Conservation (phyloP, 2,113 vertebrate species). For the Panthera uncia region DNA sequence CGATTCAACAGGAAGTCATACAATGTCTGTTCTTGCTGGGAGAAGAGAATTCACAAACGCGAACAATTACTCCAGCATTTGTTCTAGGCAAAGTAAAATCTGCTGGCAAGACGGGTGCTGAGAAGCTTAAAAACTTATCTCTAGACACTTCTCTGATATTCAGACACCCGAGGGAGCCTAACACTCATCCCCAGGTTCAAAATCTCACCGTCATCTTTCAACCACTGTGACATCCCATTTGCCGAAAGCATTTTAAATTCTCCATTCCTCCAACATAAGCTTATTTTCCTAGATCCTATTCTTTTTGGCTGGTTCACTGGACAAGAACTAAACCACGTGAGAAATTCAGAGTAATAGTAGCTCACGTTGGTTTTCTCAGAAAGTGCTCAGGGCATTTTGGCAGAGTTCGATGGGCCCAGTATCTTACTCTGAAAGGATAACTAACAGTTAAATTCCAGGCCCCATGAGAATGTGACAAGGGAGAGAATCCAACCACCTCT, state of each 20-base stretch:
- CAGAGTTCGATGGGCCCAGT: background rate
- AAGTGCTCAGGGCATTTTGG: background rate
- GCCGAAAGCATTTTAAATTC: background rate
- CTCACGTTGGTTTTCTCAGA: background rate
- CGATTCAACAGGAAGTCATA: background rate
- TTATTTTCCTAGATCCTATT: background rate
- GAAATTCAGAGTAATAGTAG: background rate
- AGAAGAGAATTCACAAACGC: background rate
- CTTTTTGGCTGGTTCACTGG: background rate
- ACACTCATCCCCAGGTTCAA: background rate
- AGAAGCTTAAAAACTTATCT: background rate
- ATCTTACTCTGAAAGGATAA: background rate
- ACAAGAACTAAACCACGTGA: background rate
- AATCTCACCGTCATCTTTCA: background rate
- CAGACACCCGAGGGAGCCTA: background rate
- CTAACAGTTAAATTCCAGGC: background rate
- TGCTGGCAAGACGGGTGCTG: background rate
- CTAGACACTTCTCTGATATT: background rate
- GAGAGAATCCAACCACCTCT: background rate
- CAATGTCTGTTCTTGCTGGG: constrained; percentile 20
- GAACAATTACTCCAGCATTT: constrained; percentile 14
- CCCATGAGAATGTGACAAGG: background rate
- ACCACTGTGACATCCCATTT: background rate
- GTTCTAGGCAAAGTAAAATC: constrained; percentile 5
- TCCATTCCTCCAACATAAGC: background rate